Percentiles rank a stretch among this genome's conserved stretches.
Evolutionary conservation across 2,797 vertebrate genomes (phyloP).

Genomic region (Poecilia wingei): DNA sequence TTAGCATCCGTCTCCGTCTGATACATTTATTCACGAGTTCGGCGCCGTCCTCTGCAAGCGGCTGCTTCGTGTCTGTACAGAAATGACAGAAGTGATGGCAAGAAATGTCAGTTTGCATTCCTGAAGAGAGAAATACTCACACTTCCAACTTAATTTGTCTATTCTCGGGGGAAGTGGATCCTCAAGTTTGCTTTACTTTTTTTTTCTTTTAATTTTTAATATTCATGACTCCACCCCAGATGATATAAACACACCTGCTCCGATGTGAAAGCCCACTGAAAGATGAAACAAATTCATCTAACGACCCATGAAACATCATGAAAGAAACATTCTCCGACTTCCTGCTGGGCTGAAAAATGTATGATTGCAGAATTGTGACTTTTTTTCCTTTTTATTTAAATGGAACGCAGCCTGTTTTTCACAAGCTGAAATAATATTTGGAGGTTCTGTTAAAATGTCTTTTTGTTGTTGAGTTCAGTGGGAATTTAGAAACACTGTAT

Average conservation of each 20-base stretch:
- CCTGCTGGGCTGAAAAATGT: not conserved
- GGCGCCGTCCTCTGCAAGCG: constrained; percentile 33
- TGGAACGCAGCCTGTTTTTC: not conserved
- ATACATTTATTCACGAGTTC: constrained; percentile 51
- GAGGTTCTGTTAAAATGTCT: not conserved
- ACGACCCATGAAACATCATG: not conserved
- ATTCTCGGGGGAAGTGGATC: not conserved
- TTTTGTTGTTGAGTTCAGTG: not conserved
- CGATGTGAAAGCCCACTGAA: not conserved
- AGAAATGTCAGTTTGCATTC: constrained; percentile 11
- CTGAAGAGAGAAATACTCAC: not conserved
- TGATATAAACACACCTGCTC: constrained; percentile 2
- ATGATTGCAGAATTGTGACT: not conserved
- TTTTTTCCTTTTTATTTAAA: not conserved
- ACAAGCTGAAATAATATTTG: not conserved
- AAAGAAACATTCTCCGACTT: not conserved
- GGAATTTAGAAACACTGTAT: not conserved
- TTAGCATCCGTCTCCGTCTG: constrained; percentile 35
- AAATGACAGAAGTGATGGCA: constrained; percentile 16
- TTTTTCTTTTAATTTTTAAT: constrained; percentile 23
- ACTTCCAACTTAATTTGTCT: constrained; percentile 18
- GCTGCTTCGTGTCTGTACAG: constrained; percentile 16
- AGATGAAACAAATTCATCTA: constrained; percentile 1
- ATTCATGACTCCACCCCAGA: constrained; percentile 5
- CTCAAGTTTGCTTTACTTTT: constrained; percentile 24